Conservation (phyloP, 2,113 vertebrate genomes). For the cat (Felis catus) region DNA sequence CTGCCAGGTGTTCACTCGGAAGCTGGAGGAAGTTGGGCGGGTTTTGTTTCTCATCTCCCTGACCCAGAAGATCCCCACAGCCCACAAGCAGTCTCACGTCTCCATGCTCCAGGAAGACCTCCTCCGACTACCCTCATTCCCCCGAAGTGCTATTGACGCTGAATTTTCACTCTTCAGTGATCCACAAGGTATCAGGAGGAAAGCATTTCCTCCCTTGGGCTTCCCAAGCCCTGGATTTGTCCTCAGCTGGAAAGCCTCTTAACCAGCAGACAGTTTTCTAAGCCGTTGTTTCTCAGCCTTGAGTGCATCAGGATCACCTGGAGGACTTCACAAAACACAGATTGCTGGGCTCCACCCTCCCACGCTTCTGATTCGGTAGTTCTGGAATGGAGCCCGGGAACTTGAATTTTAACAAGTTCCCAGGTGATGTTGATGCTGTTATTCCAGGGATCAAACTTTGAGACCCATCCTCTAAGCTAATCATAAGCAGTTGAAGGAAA, state of each 20-base stretch:
- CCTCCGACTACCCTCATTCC: constrained; percentile 96
- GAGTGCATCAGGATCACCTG: not conserved
- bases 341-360: not conserved
- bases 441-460: not conserved
- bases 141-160: constrained; percentile 95
- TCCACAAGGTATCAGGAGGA: constrained; percentile 88
- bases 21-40: constrained; percentile 96
- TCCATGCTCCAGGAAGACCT: constrained; percentile 99
- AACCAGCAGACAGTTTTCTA: not conserved
- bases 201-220: not conserved
- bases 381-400: not conserved
- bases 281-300: not conserved
- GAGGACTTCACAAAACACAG: not conserved
- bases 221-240: not conserved
- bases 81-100: constrained; percentile 98
- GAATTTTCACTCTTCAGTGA: constrained; percentile 98
- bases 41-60: constrained; percentile 98
- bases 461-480: not conserved
- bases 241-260: not conserved
- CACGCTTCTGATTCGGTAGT: not conserved
- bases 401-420: not conserved
- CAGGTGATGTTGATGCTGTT: not conserved
- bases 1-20: constrained; percentile 95
- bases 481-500: not conserved
- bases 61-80: constrained; percentile 95